phyloP scores from a whole-genome alignment of 2,797 vertebrate genomes.

The Lophotriccus pileatus region DNA sequence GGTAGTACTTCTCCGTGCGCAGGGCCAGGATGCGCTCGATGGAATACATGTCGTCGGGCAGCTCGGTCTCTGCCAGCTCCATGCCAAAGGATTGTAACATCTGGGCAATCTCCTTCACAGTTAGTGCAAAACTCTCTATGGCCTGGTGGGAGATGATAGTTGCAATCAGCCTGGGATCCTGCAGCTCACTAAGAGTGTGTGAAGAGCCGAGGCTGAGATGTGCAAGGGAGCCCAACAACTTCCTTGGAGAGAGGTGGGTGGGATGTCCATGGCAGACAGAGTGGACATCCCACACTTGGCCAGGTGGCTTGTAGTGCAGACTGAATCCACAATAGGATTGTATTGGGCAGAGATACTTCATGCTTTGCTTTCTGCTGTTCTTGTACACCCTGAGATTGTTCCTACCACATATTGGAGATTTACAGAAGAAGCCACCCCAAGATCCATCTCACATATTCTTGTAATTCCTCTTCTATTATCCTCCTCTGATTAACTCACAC shows the following conservation, averaged over 20 bases:
- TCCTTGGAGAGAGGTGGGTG: not conserved
- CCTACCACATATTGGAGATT: not conserved
- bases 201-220: not conserved
- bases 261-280: not conserved
- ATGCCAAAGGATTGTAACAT: slow-evolving; percentile 93
- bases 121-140: slow-evolving; percentile 95
- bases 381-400: not conserved
- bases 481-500: not conserved
- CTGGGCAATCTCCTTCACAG: slow-evolving; percentile 95
- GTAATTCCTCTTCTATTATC: not conserved
- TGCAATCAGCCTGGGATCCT: not conserved
- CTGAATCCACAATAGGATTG: not conserved
- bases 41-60: slow-evolving; percentile 82
- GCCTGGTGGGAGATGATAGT: slow-evolving; percentile 77
- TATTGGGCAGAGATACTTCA: not conserved
- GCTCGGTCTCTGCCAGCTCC: slow-evolving; percentile 88
- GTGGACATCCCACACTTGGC: not conserved
- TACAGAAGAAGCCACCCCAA: not conserved
- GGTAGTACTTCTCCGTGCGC: slow-evolving; percentile 87
- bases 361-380: not conserved
- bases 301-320: not conserved
- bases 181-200: rapidly evolving
- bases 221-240: not conserved
- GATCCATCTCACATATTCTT: not conserved
- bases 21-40: slow-evolving; percentile 84